Evolutionary conservation across 1,140 invertebrate genomes (phyloP), one percentile per base, ranked within the genome.

Genomic region (Drosophila oshimai): DNA sequence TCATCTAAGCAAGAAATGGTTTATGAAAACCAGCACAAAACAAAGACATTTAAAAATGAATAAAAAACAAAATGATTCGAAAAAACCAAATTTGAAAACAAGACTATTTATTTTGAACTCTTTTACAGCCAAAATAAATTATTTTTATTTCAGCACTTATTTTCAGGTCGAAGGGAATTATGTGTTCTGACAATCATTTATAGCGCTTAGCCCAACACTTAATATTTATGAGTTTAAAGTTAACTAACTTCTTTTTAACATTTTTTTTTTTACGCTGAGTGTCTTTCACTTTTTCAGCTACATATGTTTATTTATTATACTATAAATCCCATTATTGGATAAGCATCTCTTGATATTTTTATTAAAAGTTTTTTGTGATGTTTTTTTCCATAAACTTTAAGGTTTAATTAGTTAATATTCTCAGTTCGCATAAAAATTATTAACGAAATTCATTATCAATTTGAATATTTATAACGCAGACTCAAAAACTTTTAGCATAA

Each of bases 11-110:
- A 50, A 36, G 37, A 54, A 77, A 69, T 58, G 64, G 55, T 36
- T 17, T 6, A 69, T 54, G 60, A 69, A 67, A 62, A 31, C 58
- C 17, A 67, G 75, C 69, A 86, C 65, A 83, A 83, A 57, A 49
- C 74, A 77, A 83, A 72, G 41, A 72, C 44, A 78, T 71, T 70
- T 46, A 81, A 60, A 83, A 81, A 75, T 58, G 55, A 72, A 74
- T 72, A 81, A 71, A 71, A 72, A 74, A 46, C 39, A 51, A 60
- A 70, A 58, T 44, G 20, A 70, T 47, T 68, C 33, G 17, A 68
- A 9, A 70, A 70, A 70, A 39, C 64, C 34, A 47, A 70, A 37
- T 24, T 44, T 31, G 0, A 20, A 12, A 24, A 6, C 0, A 10
- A 33, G 17, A 22, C 7, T 60, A 22, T 31, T 70, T n/a, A 13